These are phyloP conservation scores for Notodonta dromedarius DNA, from an alignment of 2,888 invertebrate genomes.

Conservation along the genomic window DNA sequence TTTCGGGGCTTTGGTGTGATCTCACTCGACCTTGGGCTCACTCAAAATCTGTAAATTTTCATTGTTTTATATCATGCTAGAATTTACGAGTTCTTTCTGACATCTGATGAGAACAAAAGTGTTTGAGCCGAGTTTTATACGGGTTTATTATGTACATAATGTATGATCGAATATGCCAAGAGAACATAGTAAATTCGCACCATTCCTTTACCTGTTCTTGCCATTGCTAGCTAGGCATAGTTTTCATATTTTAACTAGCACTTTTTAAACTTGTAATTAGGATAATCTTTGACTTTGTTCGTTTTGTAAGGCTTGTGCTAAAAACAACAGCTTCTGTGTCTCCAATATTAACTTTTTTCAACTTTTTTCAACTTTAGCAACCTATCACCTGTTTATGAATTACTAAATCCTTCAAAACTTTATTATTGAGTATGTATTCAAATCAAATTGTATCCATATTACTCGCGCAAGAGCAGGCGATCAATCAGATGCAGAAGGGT, in stretches of 20 bases:
- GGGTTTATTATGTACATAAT: neutral
- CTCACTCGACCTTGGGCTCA: constrained; percentile 10
- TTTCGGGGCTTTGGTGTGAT: constrained; percentile 9
- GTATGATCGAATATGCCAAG: neutral
- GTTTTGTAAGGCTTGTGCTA: no score
- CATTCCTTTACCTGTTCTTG: no score
- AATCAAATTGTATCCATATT: neutral
- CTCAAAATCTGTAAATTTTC: constrained; percentile 7
- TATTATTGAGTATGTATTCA: neutral
- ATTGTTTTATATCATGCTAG: constrained; percentile 9
- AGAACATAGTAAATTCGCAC: neutral
- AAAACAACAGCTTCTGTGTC: no score
- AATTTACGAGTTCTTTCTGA: constrained; percentile 9
- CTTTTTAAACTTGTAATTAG: neutral
- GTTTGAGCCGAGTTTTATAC: neutral
- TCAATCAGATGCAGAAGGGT: neutral
- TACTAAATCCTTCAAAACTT: no score
- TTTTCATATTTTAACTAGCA: neutral
- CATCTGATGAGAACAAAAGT: constrained; percentile 5
- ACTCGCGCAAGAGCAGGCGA: neutral
- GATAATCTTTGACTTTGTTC: neutral
- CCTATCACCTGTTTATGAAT: no score
- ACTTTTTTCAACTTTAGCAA: no score
- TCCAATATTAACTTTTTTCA: no score
- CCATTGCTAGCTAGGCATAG: neutral